Evolutionary conservation across 2,797 vertebrate species (phyloP).

Genomic region (Helicolenus hilgendorfi): DNA sequence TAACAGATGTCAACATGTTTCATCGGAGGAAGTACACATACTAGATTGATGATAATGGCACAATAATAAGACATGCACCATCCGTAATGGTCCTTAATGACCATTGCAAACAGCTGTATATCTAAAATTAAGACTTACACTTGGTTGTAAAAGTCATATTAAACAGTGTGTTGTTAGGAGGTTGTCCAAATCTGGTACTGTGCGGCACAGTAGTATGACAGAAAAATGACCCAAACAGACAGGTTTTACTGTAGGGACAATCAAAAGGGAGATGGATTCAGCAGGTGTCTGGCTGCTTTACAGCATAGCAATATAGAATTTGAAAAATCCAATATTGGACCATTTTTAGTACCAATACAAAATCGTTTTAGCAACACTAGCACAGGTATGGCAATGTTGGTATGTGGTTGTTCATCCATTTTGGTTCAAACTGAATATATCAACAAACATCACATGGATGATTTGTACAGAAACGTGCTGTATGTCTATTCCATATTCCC

Average conservation of each 20-base stretch:
- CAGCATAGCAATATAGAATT: constrained; percentile 33
- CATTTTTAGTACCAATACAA: background rate
- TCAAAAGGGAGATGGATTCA: constrained; percentile 61
- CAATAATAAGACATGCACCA: constrained; percentile 60
- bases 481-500: background rate
- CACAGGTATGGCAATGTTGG: too few relatives aligned
- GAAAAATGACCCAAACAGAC: constrained; percentile 41
- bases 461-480: background rate
- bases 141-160: constrained; percentile 64
- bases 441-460: background rate
- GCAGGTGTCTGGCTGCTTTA: constrained; percentile 54
- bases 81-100: constrained; percentile 68
- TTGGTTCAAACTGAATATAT: background rate
- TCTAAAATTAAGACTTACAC: constrained; percentile 73
- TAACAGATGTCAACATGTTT: constrained; percentile 82
- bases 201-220: constrained; percentile 11
- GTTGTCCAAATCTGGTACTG: constrained; percentile 57
- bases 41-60: constrained; percentile 56
- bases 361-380: background rate
- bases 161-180: constrained; percentile 50
- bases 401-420: background rate
- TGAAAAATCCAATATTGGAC: constrained; percentile 20
- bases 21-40: constrained; percentile 50
- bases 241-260: constrained; percentile 45
- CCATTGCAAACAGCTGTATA: constrained; percentile 67